A percentile compares a stretch with the other conserved stretches of the same genome.
Evolutionary conservation across 2,888 invertebrate genomes (phyloP).

Genomic region (Drosophila dives): DNA sequence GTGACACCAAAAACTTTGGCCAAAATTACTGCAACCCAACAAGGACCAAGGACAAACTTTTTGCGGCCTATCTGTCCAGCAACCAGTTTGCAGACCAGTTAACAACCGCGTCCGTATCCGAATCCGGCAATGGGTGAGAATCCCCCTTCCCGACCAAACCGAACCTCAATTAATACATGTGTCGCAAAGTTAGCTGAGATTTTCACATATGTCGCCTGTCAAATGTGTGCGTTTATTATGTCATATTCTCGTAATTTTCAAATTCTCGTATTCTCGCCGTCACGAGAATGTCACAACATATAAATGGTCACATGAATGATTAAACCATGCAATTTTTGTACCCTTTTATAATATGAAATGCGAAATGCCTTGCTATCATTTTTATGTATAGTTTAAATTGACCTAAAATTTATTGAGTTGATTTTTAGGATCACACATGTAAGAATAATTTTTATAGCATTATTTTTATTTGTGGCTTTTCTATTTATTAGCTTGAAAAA

Average conservation of each 20-base stretch:
- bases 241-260: slow-evolving; percentile 12
- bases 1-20: slow-evolving; percentile 68
- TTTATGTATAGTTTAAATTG: background rate
- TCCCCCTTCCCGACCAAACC: background rate
- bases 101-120: slow-evolving; percentile 17
- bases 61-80: slow-evolving; percentile 51
- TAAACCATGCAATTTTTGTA: slow-evolving; percentile 42
- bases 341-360: background rate
- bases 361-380: background rate
- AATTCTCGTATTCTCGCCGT: background rate
- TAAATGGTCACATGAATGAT: slow-evolving; percentile 66
- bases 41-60: slow-evolving; percentile 62
- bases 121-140: background rate
- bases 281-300: slow-evolving; percentile 35
- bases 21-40: slow-evolving; percentile 45
- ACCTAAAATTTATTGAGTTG: background rate
- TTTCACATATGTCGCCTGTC: slow-evolving; percentile 35
- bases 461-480: background rate
- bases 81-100: slow-evolving; percentile 47
- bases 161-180: slow-evolving; percentile 65
- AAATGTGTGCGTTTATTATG: slow-evolving; percentile 65
- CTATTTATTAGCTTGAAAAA: background rate
- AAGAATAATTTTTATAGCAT: background rate
- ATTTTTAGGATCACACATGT: background rate
- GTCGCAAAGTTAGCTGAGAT: slow-evolving; percentile 50